Evolutionary conservation across 2,888 invertebrate genomes (phyloP).

Genomic region (Myopa tessellatipennis): DNA sequence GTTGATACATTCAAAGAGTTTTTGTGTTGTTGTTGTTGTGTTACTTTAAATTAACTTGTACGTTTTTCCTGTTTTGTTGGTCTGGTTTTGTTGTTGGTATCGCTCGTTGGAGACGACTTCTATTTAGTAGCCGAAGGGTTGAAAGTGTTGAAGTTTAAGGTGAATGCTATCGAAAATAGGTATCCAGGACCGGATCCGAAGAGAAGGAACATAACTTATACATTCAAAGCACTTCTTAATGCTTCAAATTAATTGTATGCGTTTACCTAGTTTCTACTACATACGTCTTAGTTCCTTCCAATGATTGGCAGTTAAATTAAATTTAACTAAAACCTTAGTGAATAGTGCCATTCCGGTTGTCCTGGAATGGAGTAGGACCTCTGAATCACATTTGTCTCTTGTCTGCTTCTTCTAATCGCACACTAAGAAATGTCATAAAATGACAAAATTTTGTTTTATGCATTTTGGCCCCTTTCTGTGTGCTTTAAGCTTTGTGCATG

Average conservation of each 20-base stretch:
- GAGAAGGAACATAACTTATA: not conserved
- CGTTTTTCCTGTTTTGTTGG: constrained; percentile 12
- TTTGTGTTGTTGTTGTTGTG: constrained; percentile 6
- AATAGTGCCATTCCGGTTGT: not conserved
- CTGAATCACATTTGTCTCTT: not conserved
- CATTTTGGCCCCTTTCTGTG: not conserved
- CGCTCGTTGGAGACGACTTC: not conserved
- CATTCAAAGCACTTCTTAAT: not conserved
- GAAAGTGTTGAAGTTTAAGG: constrained; percentile 16
- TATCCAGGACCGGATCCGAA: not conserved
- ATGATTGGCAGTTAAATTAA: not conserved
- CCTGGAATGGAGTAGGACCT: not conserved
- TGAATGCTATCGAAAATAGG: not conserved
- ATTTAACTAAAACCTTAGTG: not conserved
- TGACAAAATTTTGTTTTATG: not conserved
- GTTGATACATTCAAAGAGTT: constrained; percentile 14
- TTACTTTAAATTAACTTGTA: constrained; percentile 36
- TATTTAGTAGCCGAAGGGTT: constrained; percentile 26
- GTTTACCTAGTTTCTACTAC: not conserved
- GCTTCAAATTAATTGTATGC: not conserved
- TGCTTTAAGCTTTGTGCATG: not conserved
- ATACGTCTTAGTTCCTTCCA: too few relatives aligned
- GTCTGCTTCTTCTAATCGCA: not conserved
- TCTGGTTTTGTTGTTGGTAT: not conserved
- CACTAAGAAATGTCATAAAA: not conserved